These are phyloP conservation scores for Pyrocephalus nanus DNA, from an alignment of 2,797 vertebrate species.

Conservation along the genomic window DNA sequence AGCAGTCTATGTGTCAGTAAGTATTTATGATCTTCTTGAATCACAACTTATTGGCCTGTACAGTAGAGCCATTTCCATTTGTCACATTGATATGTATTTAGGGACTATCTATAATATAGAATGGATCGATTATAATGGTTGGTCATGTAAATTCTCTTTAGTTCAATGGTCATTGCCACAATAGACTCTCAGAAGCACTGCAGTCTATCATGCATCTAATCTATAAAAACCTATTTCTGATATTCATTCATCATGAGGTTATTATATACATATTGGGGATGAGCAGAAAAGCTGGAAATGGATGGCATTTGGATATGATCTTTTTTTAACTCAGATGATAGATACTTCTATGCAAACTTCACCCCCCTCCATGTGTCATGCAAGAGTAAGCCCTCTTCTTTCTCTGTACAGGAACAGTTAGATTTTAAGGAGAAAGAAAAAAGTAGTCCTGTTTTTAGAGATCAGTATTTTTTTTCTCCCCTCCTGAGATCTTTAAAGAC, in stretches of 20 bases:
- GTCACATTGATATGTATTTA: slow-evolving; percentile 42
- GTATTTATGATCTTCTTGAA: slow-evolving; percentile 30
- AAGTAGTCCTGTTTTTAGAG: neutral
- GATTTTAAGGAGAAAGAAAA: neutral
- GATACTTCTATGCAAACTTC: neutral
- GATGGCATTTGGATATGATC: neutral
- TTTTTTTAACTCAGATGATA: neutral
- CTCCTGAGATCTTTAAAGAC: neutral
- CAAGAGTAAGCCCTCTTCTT: neutral
- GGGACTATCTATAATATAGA: slow-evolving; percentile 29
- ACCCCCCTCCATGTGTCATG: neutral
- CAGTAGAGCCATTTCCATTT: slow-evolving; percentile 31
- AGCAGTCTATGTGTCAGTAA: neutral
- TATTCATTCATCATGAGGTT: slow-evolving; percentile 4
- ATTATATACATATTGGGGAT: neutral
- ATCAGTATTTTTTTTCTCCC: neutral
- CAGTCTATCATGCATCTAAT: neutral
- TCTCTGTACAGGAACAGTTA: neutral
- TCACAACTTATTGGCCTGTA: neutral
- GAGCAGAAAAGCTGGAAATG: neutral
- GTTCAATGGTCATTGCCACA: slow-evolving; percentile 20
- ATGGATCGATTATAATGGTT: slow-evolving; percentile 20
- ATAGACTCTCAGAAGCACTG: slow-evolving; percentile 21
- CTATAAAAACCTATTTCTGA: slow-evolving; percentile 16
- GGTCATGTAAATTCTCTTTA: slow-evolving; percentile 46